Conservation (phyloP, 1,140 invertebrate species). For the Zaprionus camerounensis region DNA sequence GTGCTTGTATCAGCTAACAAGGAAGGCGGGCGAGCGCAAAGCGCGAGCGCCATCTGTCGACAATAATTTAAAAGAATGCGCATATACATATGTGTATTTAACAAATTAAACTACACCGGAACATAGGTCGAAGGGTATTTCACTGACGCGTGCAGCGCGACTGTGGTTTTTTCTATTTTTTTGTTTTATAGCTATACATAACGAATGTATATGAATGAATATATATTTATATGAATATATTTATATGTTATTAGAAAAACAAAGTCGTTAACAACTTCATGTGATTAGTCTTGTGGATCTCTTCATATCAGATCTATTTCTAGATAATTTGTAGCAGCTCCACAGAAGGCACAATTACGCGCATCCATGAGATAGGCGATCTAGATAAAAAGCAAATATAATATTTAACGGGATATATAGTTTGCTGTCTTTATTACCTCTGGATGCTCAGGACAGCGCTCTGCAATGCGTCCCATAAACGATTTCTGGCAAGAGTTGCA, state of each 20-base stretch:
- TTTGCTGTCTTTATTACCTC: conserved; percentile 33
- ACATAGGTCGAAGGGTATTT: no score
- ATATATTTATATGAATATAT: no score
- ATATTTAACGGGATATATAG: neutral
- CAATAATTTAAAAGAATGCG: no score
- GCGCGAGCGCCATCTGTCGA: no score
- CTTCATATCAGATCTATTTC: conserved; percentile 20
- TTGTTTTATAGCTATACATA: neutral
- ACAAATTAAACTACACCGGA: no score
- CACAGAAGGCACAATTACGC: conserved; percentile 61
- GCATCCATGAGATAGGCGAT: conserved; percentile 58
- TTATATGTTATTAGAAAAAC: neutral
- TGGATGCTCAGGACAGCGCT: conserved; percentile 52
- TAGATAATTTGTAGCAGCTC: conserved; percentile 34
- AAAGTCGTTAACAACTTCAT: conserved; percentile 19
- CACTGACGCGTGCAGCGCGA: no score
- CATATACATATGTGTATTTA: no score
- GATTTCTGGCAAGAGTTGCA: conserved; percentile 48
- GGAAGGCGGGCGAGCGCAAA: no score
- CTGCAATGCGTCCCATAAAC: conserved; percentile 52
- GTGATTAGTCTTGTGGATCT: neutral
- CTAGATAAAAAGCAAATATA: conserved; percentile 13
- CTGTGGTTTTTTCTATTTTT: no score
- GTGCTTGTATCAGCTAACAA: no score
- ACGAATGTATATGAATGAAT: neutral